Evolutionary conservation across 2,888 invertebrate genomes (phyloP), one percentile per base, ranked within the genome.

Genomic region (Druceiella hillmani): DNA sequence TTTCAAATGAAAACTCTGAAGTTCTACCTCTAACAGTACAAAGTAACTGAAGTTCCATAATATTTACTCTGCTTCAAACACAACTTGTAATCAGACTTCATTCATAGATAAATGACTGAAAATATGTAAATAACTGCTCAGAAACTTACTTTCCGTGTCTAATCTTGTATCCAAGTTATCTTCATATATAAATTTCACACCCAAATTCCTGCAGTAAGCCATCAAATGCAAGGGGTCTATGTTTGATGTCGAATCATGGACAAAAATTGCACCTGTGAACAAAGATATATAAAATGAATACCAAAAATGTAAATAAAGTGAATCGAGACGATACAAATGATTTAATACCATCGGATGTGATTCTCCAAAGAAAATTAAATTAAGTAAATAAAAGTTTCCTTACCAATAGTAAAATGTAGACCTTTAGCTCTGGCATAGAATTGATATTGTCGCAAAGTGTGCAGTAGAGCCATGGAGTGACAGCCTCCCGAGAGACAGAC

Each of bases 401-500:
- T 36, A 71, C 72, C 72, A 55, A 79, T 73, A 48, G 75, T 78
- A 57, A 92, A 91, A 49, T 79, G 73, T 26, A 87, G 75, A 9
- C 87, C 88, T 58, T 86, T 81, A 2, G 80, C 77, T 38, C 79
- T 68, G 3, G 81, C 77, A 54, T 87, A 83, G 59, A 79, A 84
- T 65, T 87, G 86, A 61, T 89, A 89, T 57, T 92, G 90, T 36
- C 84, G 79, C 52, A 93, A 65, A 1, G 86, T 81, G 58, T 93
- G 92, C 0, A 93, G 66, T 6, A 93, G 67, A 1, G 86, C 83
- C n/a, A 92, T 64, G 0, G 91, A 91, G 55, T 87, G 83, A 48
- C 84, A 83, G 2, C 87, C 87, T 0, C 87, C 89, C 0, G 90
- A 89, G 28, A 93, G 66, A 56, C 92, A 91, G 9, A 92, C 81